Evolutionary conservation across 2,888 invertebrate species (phyloP).

Genomic region (Omphaloscelis lunosa): DNA sequence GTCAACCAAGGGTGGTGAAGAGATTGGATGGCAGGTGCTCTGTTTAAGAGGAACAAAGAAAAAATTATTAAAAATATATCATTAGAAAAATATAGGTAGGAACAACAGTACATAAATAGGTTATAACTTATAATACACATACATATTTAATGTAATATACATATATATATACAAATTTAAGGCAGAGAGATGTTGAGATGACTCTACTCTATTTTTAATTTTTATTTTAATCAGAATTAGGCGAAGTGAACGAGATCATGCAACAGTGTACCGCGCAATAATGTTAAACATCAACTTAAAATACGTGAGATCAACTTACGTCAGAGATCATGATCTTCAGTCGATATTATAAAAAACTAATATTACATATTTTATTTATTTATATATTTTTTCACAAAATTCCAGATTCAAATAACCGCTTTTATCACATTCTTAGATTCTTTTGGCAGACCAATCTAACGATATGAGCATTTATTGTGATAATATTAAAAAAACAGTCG

Average conservation of each 20-base stretch:
- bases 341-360: conserved; percentile 74
- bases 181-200: too few species aligned
- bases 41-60: too few species aligned
- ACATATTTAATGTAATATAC: too few species aligned
- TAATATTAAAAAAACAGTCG: conserved; percentile 28
- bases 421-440: conserved; percentile 60
- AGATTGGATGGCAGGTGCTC: too few species aligned
- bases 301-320: conserved; percentile 86
- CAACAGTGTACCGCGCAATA: conserved; percentile 46
- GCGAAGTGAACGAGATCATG: conserved; percentile 53
- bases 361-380: conserved; percentile 63
- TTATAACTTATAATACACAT: too few species aligned
- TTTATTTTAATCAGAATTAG: not conserved
- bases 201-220: too few species aligned
- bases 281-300: conserved; percentile 77
- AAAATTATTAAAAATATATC: too few species aligned
- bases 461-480: conserved; percentile 59
- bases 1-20: too few species aligned
- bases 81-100: too few species aligned
- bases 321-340: conserved; percentile 87
- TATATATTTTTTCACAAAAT: conserved; percentile 59
- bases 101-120: too few species aligned
- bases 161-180: too few species aligned
- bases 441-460: conserved; percentile 60
- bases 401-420: conserved; percentile 44